Conservation (phyloP, 2,113 vertebrate species). For the Cichladusa arquata region DNA sequence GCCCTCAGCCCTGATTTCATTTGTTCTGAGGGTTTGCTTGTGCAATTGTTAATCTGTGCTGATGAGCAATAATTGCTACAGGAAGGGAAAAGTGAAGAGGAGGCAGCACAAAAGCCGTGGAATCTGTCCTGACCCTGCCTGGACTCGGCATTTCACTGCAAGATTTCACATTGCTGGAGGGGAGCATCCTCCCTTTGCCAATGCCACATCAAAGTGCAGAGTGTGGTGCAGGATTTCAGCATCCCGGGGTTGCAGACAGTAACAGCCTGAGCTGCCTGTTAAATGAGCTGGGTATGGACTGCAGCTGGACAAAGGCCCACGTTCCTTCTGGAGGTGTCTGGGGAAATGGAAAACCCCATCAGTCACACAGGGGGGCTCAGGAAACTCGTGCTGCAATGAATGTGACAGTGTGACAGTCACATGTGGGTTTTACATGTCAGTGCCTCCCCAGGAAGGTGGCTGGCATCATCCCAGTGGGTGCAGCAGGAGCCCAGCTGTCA, state of each 20-base stretch:
- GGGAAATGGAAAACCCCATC: neutral
- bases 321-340: neutral
- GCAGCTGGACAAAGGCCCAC: neutral
- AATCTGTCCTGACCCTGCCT: neutral
- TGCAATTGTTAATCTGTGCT: constrained; percentile 32
- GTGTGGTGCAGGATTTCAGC: neutral
- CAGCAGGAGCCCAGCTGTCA: neutral
- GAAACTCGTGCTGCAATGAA: neutral
- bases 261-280: neutral
- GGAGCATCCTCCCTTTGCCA: constrained; percentile 25
- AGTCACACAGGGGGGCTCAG: neutral
- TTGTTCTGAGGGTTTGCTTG: constrained; percentile 1
- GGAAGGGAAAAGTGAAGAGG: constrained; percentile 5
- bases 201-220: constrained; percentile 35
- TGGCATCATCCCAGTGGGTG: neutral
- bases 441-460: neutral
- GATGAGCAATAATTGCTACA: constrained; percentile 34
- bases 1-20: constrained; percentile 30
- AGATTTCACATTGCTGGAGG: neutral
- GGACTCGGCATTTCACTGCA: neutral
- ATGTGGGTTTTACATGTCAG: accelerated
- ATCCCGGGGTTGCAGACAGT: neutral
- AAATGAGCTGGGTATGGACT: neutral
- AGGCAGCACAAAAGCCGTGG: neutral
- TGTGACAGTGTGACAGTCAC: neutral